These are phyloP conservation scores for Jacana jacana DNA, from an alignment of 2,113 vertebrate species.

Conservation along the genomic window DNA sequence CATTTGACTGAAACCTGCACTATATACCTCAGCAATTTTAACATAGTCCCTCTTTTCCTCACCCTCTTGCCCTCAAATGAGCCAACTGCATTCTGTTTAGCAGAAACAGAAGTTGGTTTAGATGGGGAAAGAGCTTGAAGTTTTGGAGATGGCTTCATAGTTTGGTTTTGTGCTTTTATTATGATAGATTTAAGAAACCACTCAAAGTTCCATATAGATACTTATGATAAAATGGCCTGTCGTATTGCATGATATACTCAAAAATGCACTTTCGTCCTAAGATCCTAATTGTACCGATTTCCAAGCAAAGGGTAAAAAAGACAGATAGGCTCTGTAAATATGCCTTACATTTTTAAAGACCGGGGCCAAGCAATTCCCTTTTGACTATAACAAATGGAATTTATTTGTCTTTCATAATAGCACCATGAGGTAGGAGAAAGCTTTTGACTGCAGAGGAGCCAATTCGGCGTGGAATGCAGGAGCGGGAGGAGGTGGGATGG, in stretches of 20 bases:
- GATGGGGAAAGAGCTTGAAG: not conserved
- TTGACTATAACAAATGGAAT: not conserved
- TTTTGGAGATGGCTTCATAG: not conserved
- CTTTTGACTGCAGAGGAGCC: not conserved
- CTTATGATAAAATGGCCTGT: not conserved
- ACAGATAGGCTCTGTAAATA: not conserved
- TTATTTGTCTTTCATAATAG: not conserved
- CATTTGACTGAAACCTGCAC: not conserved
- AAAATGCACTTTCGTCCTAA: not conserved
- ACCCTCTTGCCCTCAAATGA: not conserved
- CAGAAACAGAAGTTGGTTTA: not conserved
- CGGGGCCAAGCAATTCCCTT: not conserved
- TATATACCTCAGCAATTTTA: not conserved
- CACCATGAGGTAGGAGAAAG: not conserved
- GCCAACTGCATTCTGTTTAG: not conserved
- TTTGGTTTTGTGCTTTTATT: not conserved
- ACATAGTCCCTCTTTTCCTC: not conserved
- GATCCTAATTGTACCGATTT: not conserved
- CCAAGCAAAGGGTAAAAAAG: not conserved
- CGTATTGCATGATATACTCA: not conserved
- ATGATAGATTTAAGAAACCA: not conserved
- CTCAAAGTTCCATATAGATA: not conserved
- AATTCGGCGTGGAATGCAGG: not conserved
- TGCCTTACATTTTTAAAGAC: not conserved
- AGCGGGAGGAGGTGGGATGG: not conserved